Evolutionary conservation across 1,140 invertebrate genomes (phyloP), one percentile per base, ranked within the genome.

Genomic region (Drosophila funebris): DNA sequence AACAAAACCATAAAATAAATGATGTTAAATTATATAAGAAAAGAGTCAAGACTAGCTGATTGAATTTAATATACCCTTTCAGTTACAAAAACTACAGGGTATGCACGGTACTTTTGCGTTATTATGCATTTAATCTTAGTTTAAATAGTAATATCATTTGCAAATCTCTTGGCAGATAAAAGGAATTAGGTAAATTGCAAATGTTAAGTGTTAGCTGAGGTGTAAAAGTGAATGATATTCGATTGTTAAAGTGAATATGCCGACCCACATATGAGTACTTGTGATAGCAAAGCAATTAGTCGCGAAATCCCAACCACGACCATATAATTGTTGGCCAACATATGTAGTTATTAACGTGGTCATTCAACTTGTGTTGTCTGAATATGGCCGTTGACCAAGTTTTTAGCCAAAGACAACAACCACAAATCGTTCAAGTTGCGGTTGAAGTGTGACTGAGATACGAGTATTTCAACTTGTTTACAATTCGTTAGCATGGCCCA

Each of bases 301-400:
- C 2, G 29, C 13, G 7, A 29, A 41, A 16, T 18, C 44, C 46
- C 20, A 68, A 50, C 36, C 37, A 33, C 18, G 53, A 52, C 44
- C 44, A 36, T 18, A 43, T 16, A 54, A 48, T 20, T 43, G 52
- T 66, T 46, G 62, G 36, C 37, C 54, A 58, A 69, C 48, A 56
- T 60, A 13, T 36, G 33, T 13, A 53, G 31, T 73, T 70, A 64
- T 37, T 52, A 52, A 14, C 29, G 39, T 73, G 82, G 82, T 87
- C 82, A 87, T 87, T 87, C 82, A 87, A 87, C 82, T 75, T 70
- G 24, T 27, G 14, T 41, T 27, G 14, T 41, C 54, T 58, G 14
- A 61, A 46, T 27, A 22, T 16, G 44, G 64, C 62, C 62, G 24
- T 4, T 84, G 78, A 62, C 74, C 83, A 87, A 76, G 75, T 78